phyloP scores from a whole-genome alignment of 2,888 invertebrate genomes.

The Diplazon laetatorius region DNA sequence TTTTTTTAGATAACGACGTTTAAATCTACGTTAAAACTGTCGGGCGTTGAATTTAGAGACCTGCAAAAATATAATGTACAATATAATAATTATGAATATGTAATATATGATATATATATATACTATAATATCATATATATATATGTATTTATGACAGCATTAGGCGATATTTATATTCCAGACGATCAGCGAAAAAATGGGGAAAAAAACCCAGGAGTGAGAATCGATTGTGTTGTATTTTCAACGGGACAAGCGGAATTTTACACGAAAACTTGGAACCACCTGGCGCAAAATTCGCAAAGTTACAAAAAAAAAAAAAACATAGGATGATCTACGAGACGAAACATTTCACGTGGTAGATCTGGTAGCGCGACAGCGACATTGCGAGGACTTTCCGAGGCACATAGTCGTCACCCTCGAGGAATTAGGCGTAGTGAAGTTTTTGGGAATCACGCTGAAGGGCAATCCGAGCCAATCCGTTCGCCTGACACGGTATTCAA shows the following conservation, averaged over 20 bases:
- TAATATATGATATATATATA: too few species aligned
- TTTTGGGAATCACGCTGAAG: constrained; percentile 66
- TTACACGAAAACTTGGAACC: background rate
- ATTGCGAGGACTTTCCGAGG: constrained; percentile 9
- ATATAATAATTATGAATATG: too few species aligned
- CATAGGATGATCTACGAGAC: background rate
- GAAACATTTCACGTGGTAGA: background rate
- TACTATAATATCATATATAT: too few species aligned
- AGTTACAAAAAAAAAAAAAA: background rate
- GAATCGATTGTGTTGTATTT: constrained; percentile 7
- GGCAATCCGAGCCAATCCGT: constrained; percentile 72
- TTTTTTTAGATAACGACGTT: constrained; percentile 77
- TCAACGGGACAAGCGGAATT: background rate
- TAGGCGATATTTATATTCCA: constrained; percentile 10
- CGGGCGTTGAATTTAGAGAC: constrained; percentile 79
- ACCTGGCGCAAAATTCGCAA: background rate
- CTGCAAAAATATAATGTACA: constrained; percentile 75
- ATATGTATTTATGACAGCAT: too few species aligned
- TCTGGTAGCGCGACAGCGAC: constrained; percentile 15
- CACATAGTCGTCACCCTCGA: background rate
- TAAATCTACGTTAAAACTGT: constrained; percentile 79
- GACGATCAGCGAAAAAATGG: background rate
- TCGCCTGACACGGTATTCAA: constrained; percentile 26
- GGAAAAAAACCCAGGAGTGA: too few species aligned
- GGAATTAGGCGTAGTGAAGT: constrained; percentile 9